Evolutionary conservation across 2,797 vertebrate species (phyloP).

Genomic region (Okamejei kenojei): DNA sequence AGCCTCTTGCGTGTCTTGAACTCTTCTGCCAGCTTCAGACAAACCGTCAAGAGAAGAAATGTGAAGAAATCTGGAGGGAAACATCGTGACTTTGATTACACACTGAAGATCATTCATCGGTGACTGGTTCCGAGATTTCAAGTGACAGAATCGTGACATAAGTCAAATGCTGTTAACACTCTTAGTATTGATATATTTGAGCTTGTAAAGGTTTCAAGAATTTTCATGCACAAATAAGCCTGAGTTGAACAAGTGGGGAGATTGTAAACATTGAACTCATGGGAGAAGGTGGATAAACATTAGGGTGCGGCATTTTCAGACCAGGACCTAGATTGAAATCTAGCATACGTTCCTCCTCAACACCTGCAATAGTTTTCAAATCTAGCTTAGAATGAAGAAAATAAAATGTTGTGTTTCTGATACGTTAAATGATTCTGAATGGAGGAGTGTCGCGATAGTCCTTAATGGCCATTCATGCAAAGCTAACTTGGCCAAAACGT

Average conservation of each 20-base stretch:
- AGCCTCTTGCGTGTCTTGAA: background rate
- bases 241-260: background rate
- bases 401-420: background rate
- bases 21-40: background rate
- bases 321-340: background rate
- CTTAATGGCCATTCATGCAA: background rate
- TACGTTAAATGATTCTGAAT: background rate
- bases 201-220: background rate
- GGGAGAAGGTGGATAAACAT: background rate
- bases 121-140: background rate
- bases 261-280: background rate
- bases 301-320: background rate
- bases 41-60: background rate
- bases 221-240: background rate
- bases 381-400: background rate
- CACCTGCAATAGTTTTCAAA: background rate
- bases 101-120: background rate
- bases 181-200: background rate
- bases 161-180: background rate
- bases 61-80: background rate
- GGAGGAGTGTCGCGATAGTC: background rate
- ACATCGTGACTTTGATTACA: background rate
- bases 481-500: background rate
- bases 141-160: background rate
- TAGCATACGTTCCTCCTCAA: background rate